Base-by-base conservation (phyloP, 2,888 invertebrate genomes). In the Caenorhabditis sinica region DNA sequence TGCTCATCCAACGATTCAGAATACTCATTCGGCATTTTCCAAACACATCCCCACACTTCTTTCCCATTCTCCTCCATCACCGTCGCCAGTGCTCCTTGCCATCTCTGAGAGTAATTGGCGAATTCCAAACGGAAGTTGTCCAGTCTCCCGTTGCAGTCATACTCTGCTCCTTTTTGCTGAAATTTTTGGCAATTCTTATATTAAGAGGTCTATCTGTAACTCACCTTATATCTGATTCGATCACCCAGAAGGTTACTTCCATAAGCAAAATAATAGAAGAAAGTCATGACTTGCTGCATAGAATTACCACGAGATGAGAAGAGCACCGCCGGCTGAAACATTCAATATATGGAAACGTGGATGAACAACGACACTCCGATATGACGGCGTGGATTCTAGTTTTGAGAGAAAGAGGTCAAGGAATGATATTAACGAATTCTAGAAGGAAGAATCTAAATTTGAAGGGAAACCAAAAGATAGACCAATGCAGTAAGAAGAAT, bases 211-310 rank as follows among this genome's bases (percentile, higher is more conserved):
- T 30, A 63, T 23, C 11, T 45, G 53, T 11, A 53, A 63, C 28
- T 9, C 17, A 90, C 91, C 40, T 56, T 69, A 36, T 56, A 56
- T 43, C 90, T 87, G 60, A 91, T 91, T 61, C 91, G 84, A 36
- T 91, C 90, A 25, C 83, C 85, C 45, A 91, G 79, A 43, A 91
- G 73, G 71, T 91, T 91, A 65, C 89, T 89, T 25, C 91, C 91
- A 61, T 86, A 91, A 2, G 91, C 90, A 75, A 92, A 91, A 80
- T 91, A 91, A 74, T 88, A 91, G 87, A 92, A 91, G 63, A 90
- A 92, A 15, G 79, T 56, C 79, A 79, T 79, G 65, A 33, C 77
- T 56, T 69, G 49, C 17, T 77, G 69, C 71, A 77, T 79, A 36
- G 79, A 79, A 72, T 56, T 56, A 28, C 56, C 56, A 49, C 58